Evolutionary conservation across 2,797 vertebrate genomes (phyloP).

Genomic region (Pangasius djambal): DNA sequence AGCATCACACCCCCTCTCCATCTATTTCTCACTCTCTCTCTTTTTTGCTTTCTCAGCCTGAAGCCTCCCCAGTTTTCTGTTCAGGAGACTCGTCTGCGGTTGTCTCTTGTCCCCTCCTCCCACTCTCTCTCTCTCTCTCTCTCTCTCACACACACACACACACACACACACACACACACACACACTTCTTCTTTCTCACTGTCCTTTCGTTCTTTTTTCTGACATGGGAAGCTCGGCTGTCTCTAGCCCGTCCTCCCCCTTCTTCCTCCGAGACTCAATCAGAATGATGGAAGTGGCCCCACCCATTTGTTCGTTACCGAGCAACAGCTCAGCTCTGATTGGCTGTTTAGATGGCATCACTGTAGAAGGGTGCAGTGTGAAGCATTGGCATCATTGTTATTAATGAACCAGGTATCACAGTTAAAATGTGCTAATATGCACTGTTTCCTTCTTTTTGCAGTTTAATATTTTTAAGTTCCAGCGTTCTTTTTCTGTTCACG

Average conservation of each 20-base stretch:
- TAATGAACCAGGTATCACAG: neutral
- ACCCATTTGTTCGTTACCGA: constrained; percentile 26
- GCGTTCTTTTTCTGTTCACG: neutral
- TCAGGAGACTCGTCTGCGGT: constrained; percentile 52
- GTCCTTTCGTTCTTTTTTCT: constrained; percentile 38
- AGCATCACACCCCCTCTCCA: constrained; percentile 53
- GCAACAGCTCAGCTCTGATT: constrained; percentile 17
- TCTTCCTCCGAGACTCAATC: constrained; percentile 29
- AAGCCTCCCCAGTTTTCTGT: constrained; percentile 23
- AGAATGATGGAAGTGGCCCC: constrained; percentile 18
- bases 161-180: constrained; percentile 7
- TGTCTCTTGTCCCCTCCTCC: neutral
- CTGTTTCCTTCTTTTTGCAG: neutral
- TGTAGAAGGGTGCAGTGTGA: neutral
- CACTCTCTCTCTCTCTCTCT: constrained; percentile 4
- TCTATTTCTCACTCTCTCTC: constrained; percentile 43
- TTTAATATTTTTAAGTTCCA: neutral
- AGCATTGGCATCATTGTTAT: neutral
- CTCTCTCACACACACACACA: neutral
- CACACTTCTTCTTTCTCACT: neutral
- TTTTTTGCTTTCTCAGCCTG: constrained; percentile 18
- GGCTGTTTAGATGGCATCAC: neutral
- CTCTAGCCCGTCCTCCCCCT: constrained; percentile 21
- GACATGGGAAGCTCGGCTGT: constrained; percentile 43
- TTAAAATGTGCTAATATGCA: neutral